Evolutionary conservation across 2,113 vertebrate species (phyloP).

Genomic region (Perca schrenkii): DNA sequence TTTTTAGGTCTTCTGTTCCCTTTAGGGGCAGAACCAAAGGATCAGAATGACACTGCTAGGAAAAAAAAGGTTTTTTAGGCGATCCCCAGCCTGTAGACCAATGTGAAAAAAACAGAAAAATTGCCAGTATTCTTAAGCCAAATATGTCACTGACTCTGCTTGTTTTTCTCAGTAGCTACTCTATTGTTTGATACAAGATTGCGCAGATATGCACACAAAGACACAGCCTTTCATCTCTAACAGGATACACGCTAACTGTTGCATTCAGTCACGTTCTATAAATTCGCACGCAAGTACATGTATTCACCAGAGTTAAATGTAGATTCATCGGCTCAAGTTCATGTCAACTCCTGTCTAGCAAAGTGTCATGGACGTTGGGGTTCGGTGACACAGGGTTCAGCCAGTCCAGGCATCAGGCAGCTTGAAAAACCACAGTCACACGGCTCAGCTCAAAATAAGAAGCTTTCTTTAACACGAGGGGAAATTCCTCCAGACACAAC

Average conservation of each 20-base stretch:
- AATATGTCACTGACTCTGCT: constrained; percentile 32
- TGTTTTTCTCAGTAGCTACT: constrained; percentile 32
- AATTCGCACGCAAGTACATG: neutral
- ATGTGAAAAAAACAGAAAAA: constrained; percentile 8
- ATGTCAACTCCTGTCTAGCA: constrained; percentile 15
- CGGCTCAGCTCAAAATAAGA: constrained; percentile 75
- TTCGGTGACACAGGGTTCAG: constrained; percentile 46
- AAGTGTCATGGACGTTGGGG: constrained; percentile 13
- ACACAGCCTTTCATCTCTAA: constrained; percentile 42
- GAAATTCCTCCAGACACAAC: constrained; percentile 59
- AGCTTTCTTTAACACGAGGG: constrained; percentile 63
- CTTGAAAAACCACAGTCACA: constrained; percentile 61
- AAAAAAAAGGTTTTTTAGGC: constrained; percentile 1
- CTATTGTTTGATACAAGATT: constrained; percentile 48
- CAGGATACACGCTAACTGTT: constrained; percentile 2
- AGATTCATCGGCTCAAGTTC: constrained; percentile 10
- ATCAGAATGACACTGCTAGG: constrained; percentile 36
- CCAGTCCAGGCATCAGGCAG: constrained; percentile 34
- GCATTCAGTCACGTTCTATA: constrained; percentile 25
- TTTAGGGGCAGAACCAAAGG: constrained; percentile 17
- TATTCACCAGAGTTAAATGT: constrained; percentile 15
- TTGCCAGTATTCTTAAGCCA: constrained; percentile 2
- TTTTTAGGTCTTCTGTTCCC: constrained; percentile 46
- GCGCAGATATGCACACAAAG: constrained; percentile 27
- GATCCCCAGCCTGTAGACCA: constrained; percentile 9